Percentiles rank a stretch among this genome's conserved stretches.
phyloP scores from a whole-genome alignment of 2,113 vertebrate species.

The Hippocampus barbouri region DNA sequence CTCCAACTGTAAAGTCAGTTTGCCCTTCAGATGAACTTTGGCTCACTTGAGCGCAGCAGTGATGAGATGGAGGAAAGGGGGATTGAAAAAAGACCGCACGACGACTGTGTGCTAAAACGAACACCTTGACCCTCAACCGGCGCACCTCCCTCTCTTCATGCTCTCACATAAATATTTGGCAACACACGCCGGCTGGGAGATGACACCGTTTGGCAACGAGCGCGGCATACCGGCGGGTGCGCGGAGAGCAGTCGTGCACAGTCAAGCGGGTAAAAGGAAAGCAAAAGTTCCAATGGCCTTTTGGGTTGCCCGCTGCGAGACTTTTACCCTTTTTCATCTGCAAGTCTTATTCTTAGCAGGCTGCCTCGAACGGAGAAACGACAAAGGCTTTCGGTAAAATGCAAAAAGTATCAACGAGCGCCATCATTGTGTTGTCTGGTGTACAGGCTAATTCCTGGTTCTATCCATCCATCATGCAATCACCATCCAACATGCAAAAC shows the following conservation, averaged over 20 bases:
- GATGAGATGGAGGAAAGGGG: not conserved
- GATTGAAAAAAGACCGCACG: not conserved
- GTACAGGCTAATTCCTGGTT: not conserved
- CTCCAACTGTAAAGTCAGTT: conserved; percentile 75
- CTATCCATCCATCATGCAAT: no score
- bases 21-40: conserved; percentile 98
- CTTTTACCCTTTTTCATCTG: not conserved
- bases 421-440: not conserved
- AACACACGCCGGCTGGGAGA: not conserved
- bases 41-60: conserved; percentile 50
- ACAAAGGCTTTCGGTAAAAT: not conserved
- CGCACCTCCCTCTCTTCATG: not conserved
- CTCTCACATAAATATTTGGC: conserved; percentile 2
- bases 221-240: not conserved
- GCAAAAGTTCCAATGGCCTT: conserved; percentile 1
- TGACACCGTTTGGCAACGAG: conserved; percentile 4
- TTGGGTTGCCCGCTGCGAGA: not conserved
- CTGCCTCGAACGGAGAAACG: not conserved
- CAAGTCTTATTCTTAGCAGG: not conserved
- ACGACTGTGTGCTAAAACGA: not conserved
- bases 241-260: not conserved
- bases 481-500: no score
- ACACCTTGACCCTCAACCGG: not conserved
- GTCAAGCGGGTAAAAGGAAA: not conserved
- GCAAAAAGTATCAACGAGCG: not conserved